Percentiles rank a stretch among this genome's conserved stretches.
Conservation (phyloP, 2,113 vertebrate genomes). For the Otus sunia region DNA sequence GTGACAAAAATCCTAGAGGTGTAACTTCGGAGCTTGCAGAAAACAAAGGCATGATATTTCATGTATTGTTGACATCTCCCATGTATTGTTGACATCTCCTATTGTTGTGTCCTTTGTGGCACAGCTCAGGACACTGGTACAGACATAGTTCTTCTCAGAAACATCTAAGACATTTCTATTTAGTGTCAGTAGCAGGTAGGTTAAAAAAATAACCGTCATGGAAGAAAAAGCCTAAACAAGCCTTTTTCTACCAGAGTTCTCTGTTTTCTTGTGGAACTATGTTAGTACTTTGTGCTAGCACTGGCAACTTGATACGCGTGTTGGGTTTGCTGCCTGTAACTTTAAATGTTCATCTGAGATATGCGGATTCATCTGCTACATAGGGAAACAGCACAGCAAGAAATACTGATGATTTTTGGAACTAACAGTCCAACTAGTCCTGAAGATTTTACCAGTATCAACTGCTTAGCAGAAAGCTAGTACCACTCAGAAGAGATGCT, state of each 20-base stretch:
- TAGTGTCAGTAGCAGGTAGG: background rate
- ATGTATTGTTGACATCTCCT: background rate
- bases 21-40: background rate
- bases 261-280: background rate
- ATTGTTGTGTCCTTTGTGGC: background rate
- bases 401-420: background rate
- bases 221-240: background rate
- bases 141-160: background rate
- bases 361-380: background rate
- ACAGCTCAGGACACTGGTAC: background rate
- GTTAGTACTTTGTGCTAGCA: background rate
- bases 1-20: background rate
- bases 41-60: background rate
- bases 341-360: background rate
- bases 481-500: background rate
- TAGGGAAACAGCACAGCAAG: background rate
- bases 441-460: background rate
- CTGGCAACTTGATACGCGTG: background rate
- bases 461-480: background rate
- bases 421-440: background rate
- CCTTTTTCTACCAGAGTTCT: background rate
- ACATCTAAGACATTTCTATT: background rate
- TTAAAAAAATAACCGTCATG: background rate
- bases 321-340: background rate
- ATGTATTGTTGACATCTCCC: background rate